Evolutionary conservation across 2,797 vertebrate species (phyloP), one percentile per base, ranked within the genome.

Genomic region (Apogon hyalosoma): DNA sequence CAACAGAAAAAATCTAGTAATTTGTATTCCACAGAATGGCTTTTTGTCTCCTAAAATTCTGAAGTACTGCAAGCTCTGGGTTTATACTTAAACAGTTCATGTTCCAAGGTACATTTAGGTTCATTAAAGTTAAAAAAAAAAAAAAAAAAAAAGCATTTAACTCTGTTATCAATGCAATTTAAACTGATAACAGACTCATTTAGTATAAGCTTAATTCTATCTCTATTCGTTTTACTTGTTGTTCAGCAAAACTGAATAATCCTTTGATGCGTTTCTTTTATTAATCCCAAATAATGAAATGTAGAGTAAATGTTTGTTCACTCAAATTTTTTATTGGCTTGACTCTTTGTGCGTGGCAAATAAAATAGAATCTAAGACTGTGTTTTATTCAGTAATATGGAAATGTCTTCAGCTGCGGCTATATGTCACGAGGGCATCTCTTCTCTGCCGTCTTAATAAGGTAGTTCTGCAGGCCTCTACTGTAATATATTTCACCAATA

Each of bases 401-500:
- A 93, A 87, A 92, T 92, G 86, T 87, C 81, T 80, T 79, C 75
- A 47, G 85, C 83, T 84, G 77, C 73, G 80, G 71, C 84, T 80
- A 65, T 75, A 77, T 90, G 92, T 93, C 88, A 91, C 0, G 62
- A 55, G 87, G 91, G 84, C 88, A 88, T 90, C 87, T 90, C 88
- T 90, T 90, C 87, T 69, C 89, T 92, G 88, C 83, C 88, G 89
- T 73, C 88, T 92, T 94, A 94, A 92, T 94, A 93, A 94, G 92
- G 83, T 69, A 78, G 82, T 88, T 90, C 82, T 89, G 75, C 89
- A 88, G 90, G 90, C 89, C 91, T 93, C 85, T 89, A 93, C 93
- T 94, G 92, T 94, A 93, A 94, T 93, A 94, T 94, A 92, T 93
- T 93, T 92, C 88, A 77, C 89, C 91, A 90, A 87, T 90, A 92